phyloP scores from a whole-genome alignment of 2,888 invertebrate genomes.

The Pemphredon lugubris region DNA sequence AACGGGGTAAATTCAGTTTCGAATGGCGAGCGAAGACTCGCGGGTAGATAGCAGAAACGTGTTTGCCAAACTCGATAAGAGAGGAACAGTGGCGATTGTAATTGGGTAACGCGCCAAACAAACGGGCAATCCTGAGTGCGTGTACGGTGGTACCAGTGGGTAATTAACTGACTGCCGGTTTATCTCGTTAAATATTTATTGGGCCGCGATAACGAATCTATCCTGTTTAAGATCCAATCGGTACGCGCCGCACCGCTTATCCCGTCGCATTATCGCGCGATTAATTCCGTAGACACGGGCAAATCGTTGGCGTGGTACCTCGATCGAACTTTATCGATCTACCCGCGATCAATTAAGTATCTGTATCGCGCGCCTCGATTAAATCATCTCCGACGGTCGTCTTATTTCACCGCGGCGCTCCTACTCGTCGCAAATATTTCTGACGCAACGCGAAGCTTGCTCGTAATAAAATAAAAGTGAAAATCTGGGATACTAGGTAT shows the following conservation, averaged over 20 bases:
- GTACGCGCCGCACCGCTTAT: conserved; percentile 27
- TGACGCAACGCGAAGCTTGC: too few species aligned
- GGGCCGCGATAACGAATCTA: conserved; percentile 43
- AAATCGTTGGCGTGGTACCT: background rate
- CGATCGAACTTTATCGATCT: too few species aligned
- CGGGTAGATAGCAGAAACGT: background rate
- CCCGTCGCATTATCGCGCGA: conserved; percentile 18
- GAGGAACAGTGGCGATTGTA: conserved; percentile 6
- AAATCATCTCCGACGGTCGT: too few species aligned
- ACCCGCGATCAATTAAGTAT: too few species aligned
- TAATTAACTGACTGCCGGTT: conserved; percentile 54
- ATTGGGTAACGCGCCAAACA: conserved; percentile 41
- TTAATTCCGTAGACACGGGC: background rate
- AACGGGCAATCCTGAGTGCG: conserved; percentile 28
- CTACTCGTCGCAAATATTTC: too few species aligned
- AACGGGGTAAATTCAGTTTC: too few species aligned
- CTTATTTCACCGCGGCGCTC: too few species aligned
- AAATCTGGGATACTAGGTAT: too few species aligned
- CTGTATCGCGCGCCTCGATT: too few species aligned
- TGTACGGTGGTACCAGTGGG: conserved; percentile 18
- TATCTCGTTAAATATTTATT: conserved; percentile 56
- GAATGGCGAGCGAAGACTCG: background rate
- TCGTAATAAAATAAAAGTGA: too few species aligned
- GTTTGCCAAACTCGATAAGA: too few species aligned
- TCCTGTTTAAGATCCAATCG: conserved; percentile 33